Base-by-base conservation (phyloP, 2,888 invertebrate species). In the Parochlus steinenii region DNA sequence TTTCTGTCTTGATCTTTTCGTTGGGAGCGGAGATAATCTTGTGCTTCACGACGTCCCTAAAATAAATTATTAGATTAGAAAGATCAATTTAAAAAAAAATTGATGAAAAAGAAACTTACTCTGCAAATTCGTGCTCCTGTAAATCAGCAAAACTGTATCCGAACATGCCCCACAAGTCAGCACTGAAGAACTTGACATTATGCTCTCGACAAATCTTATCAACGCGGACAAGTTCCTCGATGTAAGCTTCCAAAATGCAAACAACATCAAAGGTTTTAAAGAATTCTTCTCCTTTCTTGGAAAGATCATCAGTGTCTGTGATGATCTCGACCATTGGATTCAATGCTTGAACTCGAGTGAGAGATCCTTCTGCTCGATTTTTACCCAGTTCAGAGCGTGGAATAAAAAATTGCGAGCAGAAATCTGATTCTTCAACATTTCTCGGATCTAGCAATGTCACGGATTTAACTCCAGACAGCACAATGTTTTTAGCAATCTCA, bases 401-500 rank as follows among this genome's bases (percentile, higher is more conserved):
- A 8, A 80, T 65, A 16, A 97, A 62, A 54, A 95, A 95, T 51
- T 93, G 90, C n/a, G 79, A 75, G 45, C 71, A 70, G 11, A 67
- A 60, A 54, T 92, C 92, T 30, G 71, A 67, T 46, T 71, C 64
- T 23, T 74, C 74, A 1, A 81, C 69, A 38, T 67, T 57, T 41
- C 72, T 69, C 50, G 76, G 71, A 57, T 95, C 95, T 45, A 89
- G 62, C 38, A 95, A 64, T 38, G 80, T 83, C 2, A 97, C 67
- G 16, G 83, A 75, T 50, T 90, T 85, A 2, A 98, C 80, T 31
- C 98, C 98, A 16, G 87, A 77, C 17, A 97, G 62, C 46, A 97
- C 77, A 31, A 92, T 74, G 58, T 98, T 98, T 58, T 99, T 99
- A 2, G 89, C 85, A 26, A 90, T 74, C 66, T 98, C 98, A 6